Conservation (phyloP, 2,113 vertebrate genomes). For the Tachysurus fulvidraco region DNA sequence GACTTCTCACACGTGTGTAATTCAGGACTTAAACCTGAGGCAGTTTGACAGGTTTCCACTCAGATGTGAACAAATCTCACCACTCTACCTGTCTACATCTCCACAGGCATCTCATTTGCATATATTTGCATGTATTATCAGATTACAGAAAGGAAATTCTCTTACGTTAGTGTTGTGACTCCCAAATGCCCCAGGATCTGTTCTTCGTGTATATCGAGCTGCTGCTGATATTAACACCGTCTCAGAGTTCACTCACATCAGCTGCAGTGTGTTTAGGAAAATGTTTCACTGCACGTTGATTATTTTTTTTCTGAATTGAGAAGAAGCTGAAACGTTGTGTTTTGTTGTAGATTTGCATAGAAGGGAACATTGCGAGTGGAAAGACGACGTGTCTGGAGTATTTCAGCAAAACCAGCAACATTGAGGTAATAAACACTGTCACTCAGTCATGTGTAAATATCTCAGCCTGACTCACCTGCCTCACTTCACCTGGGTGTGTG, state of each 20-base stretch:
- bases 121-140: not conserved
- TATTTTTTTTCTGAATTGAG: not conserved
- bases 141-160: not conserved
- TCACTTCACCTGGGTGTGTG: not conserved
- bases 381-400: slow-evolving; percentile 94
- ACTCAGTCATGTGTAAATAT: not conserved
- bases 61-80: not conserved
- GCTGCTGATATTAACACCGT: not conserved
- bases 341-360: slow-evolving; percentile 81
- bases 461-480: not conserved
- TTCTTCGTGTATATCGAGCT: not conserved
- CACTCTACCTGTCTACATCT: not conserved
- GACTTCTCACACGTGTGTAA: not conserved
- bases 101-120: not conserved
- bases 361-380: slow-evolving; percentile 95
- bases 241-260: not conserved
- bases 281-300: not conserved
- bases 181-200: not conserved
- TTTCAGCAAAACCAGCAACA: slow-evolving; percentile 78
- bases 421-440: slow-evolving; percentile 77
- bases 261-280: no score
- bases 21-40: not conserved
- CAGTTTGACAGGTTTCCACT: not conserved
- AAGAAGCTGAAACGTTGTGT: not conserved
- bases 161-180: not conserved